Conservation (phyloP, 2,888 invertebrate species). For the Leptopilina drosophilae region DNA sequence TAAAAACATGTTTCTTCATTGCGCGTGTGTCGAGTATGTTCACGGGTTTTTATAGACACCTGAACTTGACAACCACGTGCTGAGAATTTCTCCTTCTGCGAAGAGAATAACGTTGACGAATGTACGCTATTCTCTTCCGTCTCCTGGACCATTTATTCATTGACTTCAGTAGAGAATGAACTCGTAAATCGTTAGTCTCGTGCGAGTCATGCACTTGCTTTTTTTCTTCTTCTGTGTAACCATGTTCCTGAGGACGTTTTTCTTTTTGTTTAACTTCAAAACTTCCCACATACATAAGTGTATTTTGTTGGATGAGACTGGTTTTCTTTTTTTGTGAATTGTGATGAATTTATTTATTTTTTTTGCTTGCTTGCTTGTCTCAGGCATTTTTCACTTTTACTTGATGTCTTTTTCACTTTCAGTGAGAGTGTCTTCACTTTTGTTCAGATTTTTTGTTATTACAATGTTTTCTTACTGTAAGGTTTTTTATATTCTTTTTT, state of each 20-base stretch:
- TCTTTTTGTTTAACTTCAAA: neutral
- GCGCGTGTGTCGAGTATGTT: constrained; percentile 50
- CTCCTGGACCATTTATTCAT: constrained; percentile 46
- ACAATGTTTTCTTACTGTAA: too few species aligned
- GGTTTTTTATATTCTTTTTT: too few species aligned
- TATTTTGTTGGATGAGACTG: too few species aligned
- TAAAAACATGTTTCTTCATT: constrained; percentile 53
- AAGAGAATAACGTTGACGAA: constrained; percentile 2
- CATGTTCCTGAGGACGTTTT: constrained; percentile 53
- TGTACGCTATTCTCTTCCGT: constrained; percentile 41
- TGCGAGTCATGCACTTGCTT: constrained; percentile 59
- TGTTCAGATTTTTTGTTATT: too few species aligned
- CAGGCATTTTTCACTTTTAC: too few species aligned
- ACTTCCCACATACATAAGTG: constrained; percentile 1
- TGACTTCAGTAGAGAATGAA: constrained; percentile 57
- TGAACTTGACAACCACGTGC: neutral
- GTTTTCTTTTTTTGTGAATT: too few species aligned
- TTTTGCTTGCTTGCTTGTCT: constrained; percentile 19
- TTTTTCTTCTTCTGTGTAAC: constrained; percentile 60
- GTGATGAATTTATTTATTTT: constrained; percentile 6
- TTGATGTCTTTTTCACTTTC: too few species aligned
- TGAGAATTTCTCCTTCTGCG: constrained; percentile 11
- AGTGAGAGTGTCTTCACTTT: too few species aligned
- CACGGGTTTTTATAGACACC: constrained; percentile 41
- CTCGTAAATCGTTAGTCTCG: constrained; percentile 67